Evolutionary conservation across 2,797 vertebrate genomes (phyloP).

Genomic region (Vespertilio murinus): DNA sequence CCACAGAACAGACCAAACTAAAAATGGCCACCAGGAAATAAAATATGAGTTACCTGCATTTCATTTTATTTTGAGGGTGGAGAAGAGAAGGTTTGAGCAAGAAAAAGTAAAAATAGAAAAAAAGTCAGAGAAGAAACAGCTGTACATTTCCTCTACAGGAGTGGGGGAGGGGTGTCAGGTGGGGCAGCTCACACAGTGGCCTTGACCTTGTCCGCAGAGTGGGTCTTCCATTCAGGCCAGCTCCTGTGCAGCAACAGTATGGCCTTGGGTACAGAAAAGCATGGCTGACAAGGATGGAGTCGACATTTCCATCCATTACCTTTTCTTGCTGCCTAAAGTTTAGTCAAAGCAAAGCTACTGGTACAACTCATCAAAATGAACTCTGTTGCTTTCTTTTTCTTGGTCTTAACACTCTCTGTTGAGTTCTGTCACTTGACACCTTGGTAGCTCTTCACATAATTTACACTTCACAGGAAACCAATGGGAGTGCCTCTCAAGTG

Average conservation of each 20-base stretch:
- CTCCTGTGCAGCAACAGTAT: no score
- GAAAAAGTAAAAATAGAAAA: background rate
- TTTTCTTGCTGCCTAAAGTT: background rate
- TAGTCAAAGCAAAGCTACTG: background rate
- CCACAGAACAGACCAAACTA: background rate
- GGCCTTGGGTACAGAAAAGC: background rate
- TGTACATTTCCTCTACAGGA: background rate
- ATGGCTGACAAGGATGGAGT: fast-evolving
- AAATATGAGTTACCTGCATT: background rate
- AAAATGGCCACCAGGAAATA: background rate
- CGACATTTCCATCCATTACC: no score
- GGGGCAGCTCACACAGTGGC: fast-evolving
- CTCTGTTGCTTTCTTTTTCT: background rate
- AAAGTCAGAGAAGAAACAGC: background rate
- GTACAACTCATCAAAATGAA: background rate
- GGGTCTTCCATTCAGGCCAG: background rate
- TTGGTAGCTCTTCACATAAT: background rate
- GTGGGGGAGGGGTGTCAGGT: fast-evolving
- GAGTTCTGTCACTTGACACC: background rate
- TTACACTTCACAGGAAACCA: background rate
- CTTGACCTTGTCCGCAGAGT: fast-evolving
- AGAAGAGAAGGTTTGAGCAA: background rate
- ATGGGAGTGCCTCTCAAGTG: background rate
- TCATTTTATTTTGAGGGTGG: background rate
- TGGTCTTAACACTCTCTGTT: background rate